Percentiles rank a stretch among this genome's conserved stretches.
Conservation (phyloP, 2,113 vertebrate genomes). For the Symphodus melops region DNA sequence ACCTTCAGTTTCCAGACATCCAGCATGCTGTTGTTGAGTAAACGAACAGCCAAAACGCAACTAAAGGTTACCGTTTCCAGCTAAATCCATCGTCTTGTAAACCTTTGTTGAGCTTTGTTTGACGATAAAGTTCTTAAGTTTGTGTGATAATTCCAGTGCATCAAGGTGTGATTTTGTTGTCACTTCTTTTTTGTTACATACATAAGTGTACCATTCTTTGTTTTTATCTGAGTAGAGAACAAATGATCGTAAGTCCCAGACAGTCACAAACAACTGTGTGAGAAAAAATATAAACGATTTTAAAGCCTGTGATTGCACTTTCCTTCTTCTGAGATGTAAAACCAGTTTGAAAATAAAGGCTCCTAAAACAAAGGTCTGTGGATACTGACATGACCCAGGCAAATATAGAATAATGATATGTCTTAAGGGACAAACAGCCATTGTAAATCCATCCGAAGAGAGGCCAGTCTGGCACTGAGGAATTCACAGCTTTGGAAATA, state of each 20-base stretch:
- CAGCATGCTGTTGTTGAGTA: too few relatives aligned
- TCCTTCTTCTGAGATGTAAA: slow-evolving; percentile 7
- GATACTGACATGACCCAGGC: slow-evolving; percentile 55
- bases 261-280: not conserved
- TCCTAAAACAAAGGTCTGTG: slow-evolving; percentile 56
- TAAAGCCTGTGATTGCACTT: slow-evolving; percentile 41
- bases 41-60: too few relatives aligned
- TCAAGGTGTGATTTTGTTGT: too few relatives aligned
- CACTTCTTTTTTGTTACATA: too few relatives aligned
- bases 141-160: too few relatives aligned
- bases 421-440: slow-evolving; percentile 70
- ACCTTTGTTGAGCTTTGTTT: too few relatives aligned
- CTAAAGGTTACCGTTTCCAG: too few relatives aligned
- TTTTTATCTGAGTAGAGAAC: not conserved
- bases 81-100: too few relatives aligned
- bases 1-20: too few relatives aligned
- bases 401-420: slow-evolving; percentile 80
- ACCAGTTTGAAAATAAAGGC: not conserved
- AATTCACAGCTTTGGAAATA: slow-evolving; percentile 71
- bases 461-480: slow-evolving; percentile 62
- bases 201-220: not conserved
- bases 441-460: slow-evolving; percentile 64
- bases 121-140: too few relatives aligned
- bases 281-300: not conserved
- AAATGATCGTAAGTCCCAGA: not conserved